phyloP scores from a whole-genome alignment of 2,888 invertebrate genomes.

The Tridacna gigas region DNA sequence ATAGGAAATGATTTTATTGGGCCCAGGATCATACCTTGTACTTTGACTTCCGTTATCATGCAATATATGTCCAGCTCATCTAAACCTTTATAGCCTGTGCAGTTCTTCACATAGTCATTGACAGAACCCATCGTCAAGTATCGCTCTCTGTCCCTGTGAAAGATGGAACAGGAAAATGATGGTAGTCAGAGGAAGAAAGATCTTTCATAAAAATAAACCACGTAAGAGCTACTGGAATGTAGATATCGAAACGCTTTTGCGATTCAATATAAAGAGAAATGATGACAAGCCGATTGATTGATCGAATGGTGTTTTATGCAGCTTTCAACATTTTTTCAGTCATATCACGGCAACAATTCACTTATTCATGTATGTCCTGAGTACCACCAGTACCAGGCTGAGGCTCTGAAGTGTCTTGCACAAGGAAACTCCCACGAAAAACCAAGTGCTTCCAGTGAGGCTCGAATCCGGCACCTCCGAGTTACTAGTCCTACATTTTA shows the following conservation, averaged over 20 bases:
- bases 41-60: conserved; percentile 18
- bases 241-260: no score
- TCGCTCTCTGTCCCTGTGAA: conserved; percentile 4
- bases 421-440: neutral
- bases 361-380: neutral
- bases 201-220: neutral
- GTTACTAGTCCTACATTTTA: no score
- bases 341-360: neutral
- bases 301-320: neutral
- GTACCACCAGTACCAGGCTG: no score
- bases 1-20: no score
- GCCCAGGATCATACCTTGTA: neutral
- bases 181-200: neutral
- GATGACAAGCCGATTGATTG: neutral
- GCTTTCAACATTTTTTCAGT: neutral
- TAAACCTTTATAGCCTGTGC: conserved; percentile 33
- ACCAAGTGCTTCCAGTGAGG: no score
- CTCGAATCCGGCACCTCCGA: no score
- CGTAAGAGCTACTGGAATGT: neutral
- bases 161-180: neutral
- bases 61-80: conserved; percentile 9
- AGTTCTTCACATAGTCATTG: conserved; percentile 51
- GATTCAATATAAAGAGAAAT: no score
- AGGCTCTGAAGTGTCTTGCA: no score
- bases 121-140: neutral